phyloP scores from a whole-genome alignment of 2,113 vertebrate genomes.

The Heptranchias perlo region DNA sequence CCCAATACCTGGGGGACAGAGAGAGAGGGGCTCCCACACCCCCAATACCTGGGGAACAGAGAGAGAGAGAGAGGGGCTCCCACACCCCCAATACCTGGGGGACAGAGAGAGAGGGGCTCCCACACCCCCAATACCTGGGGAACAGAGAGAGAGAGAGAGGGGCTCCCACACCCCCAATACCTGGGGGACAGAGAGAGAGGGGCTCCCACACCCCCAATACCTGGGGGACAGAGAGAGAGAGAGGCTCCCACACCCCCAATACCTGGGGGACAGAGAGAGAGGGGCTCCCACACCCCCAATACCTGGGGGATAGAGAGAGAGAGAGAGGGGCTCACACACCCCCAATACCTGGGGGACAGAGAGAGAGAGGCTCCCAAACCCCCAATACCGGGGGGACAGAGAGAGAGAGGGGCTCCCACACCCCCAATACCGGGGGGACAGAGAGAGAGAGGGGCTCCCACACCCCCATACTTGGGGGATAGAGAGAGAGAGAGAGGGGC shows the following conservation, averaged over 20 bases:
- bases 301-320: too few relatives aligned
- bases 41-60: background rate
- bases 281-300: too few relatives aligned
- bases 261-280: background rate
- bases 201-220: too few relatives aligned
- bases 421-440: background rate
- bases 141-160: too few relatives aligned
- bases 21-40: background rate
- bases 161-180: too few relatives aligned
- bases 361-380: too few relatives aligned
- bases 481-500: too few relatives aligned
- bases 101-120: background rate
- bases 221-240: background rate
- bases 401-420: background rate
- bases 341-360: background rate
- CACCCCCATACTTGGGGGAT: constrained; percentile 39
- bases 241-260: accelerated
- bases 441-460: background rate
- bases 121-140: accelerated
- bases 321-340: too few relatives aligned
- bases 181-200: too few relatives aligned
- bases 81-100: constrained; percentile 36
- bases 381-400: background rate
- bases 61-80: background rate
- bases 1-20: background rate